A percentile compares a stretch with the other conserved stretches of the same genome.
Conservation (phyloP, 1,140 invertebrate genomes). For the Cotesia glomerata region DNA sequence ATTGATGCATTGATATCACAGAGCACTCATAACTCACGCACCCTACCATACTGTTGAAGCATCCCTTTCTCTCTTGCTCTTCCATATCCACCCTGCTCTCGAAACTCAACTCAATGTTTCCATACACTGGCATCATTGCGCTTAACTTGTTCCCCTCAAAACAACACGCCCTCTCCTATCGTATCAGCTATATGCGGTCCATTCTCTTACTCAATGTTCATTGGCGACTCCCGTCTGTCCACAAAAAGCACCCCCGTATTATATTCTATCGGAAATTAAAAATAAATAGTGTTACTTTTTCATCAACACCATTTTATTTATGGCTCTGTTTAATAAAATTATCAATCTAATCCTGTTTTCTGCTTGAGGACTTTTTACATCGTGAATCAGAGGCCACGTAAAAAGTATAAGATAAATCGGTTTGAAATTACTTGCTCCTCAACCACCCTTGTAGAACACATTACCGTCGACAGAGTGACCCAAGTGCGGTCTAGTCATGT, state of each 20-base stretch:
- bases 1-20: slow-evolving; percentile 65
- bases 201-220: not conserved
- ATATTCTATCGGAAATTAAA: not conserved
- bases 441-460: slow-evolving; percentile 39
- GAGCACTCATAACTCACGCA: slow-evolving; percentile 62
- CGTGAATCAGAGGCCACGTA: too few species aligned
- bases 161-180: slow-evolving; percentile 4
- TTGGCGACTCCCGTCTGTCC: not conserved
- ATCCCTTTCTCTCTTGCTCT: slow-evolving; percentile 1
- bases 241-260: not conserved
- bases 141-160: slow-evolving; percentile 21
- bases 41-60: slow-evolving; percentile 38
- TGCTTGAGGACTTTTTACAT: too few species aligned
- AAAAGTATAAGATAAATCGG: slow-evolving; percentile 49
- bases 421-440: slow-evolving; percentile 40
- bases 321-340: too few species aligned
- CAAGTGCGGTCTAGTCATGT: slow-evolving; percentile 37
- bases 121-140: slow-evolving; percentile 29
- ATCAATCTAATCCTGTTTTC: too few species aligned
- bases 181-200: slow-evolving; percentile 8
- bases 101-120: slow-evolving; percentile 21
- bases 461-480: slow-evolving; percentile 57
- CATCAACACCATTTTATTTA: too few species aligned
- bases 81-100: slow-evolving; percentile 9
- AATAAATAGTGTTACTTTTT: not conserved